These are phyloP conservation scores for Dynastes grantii DNA, from an alignment of 2,888 invertebrate species.

Conservation along the genomic window DNA sequence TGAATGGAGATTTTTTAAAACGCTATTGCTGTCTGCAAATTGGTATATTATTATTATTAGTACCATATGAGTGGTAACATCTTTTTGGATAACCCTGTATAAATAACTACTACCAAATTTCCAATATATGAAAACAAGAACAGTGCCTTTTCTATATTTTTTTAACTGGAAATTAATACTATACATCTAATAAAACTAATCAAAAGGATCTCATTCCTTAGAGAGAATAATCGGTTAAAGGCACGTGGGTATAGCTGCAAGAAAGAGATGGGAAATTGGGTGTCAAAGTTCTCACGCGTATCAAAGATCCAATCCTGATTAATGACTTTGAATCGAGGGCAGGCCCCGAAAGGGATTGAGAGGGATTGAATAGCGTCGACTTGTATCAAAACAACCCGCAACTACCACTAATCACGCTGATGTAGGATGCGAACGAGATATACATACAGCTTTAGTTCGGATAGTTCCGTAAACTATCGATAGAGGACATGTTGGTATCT, in stretches of 20 bases:
- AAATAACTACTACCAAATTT: too few species aligned
- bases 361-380: slow-evolving; percentile 51
- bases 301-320: slow-evolving; percentile 59
- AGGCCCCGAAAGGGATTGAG: slow-evolving; percentile 40
- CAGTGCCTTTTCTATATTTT: too few species aligned
- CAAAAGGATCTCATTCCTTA: neutral
- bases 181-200: neutral
- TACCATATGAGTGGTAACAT: too few species aligned
- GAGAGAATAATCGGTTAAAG: neutral
- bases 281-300: slow-evolving; percentile 58
- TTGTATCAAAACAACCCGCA: slow-evolving; percentile 54
- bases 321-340: slow-evolving; percentile 54
- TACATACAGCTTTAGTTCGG: neutral
- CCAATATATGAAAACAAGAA: neutral
- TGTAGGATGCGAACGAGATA: slow-evolving; percentile 32
- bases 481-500: neutral
- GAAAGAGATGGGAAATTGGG: slow-evolving; percentile 45
- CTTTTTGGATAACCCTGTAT: too few species aligned
- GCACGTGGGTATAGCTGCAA: neutral
- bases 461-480: neutral
- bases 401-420: slow-evolving; percentile 57
- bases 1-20: too few species aligned
- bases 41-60: too few species aligned
- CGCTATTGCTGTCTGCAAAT: too few species aligned
- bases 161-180: neutral